Evolutionary conservation across 2,888 invertebrate species (phyloP).

Genomic region (Gnatocerus cornutus): DNA sequence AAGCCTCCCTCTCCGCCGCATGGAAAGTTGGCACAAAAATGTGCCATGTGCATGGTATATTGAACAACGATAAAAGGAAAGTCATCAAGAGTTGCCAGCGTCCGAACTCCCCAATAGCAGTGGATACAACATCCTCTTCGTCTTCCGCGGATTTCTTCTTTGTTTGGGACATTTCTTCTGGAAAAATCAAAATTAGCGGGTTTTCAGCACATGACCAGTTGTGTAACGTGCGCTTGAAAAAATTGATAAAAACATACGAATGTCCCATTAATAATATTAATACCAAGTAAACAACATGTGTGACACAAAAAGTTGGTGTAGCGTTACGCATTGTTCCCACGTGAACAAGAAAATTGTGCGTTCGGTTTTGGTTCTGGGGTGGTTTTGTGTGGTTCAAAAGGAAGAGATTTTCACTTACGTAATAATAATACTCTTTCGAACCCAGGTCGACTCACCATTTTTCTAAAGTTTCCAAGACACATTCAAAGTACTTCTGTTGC

Average conservation of each 20-base stretch:
- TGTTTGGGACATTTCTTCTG: conserved; percentile 60
- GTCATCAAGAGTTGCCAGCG: conserved; percentile 85
- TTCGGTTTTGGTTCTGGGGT: background rate
- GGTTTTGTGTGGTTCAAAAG: too few species aligned
- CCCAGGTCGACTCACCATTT: conserved; percentile 35
- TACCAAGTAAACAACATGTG: conserved; percentile 44
- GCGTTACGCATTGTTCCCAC: conserved; percentile 37
- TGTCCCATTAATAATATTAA: conserved; percentile 41
- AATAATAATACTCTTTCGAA: conserved; percentile 30
- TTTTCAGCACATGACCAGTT: conserved; percentile 20
- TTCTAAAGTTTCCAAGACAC: conserved; percentile 1
- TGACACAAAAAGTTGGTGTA: conserved; percentile 11
- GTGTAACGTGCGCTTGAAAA: conserved; percentile 15
- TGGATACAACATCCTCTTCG: conserved; percentile 79
- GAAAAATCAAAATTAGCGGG: conserved; percentile 49
- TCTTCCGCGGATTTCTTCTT: conserved; percentile 59
- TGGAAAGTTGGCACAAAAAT: conserved; percentile 84
- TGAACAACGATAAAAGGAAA: conserved; percentile 82
- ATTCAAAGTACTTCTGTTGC: conserved; percentile 7
- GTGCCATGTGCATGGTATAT: conserved; percentile 87
- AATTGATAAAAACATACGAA: conserved; percentile 23
- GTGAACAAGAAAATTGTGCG: conserved; percentile 35
- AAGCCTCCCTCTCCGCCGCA: conserved; percentile 79
- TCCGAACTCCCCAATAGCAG: conserved; percentile 83
- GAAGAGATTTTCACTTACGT: conserved; percentile 20